Percentiles rank a stretch among this genome's conserved stretches.
phyloP scores from a whole-genome alignment of 2,113 vertebrate genomes.

The Callaeas wilsoni region DNA sequence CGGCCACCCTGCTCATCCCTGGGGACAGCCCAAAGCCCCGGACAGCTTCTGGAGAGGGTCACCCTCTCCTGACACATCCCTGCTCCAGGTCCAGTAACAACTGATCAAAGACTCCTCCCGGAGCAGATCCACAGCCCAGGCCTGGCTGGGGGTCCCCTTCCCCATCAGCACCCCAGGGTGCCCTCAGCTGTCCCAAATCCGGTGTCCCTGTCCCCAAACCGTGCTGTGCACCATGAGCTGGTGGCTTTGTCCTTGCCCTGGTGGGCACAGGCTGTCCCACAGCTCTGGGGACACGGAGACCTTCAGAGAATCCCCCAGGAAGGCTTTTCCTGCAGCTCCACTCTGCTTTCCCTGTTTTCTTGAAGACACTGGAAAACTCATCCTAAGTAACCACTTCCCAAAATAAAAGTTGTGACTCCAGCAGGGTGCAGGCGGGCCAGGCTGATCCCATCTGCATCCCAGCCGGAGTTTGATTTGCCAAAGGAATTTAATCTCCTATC shows the following conservation, averaged over 20 bases:
- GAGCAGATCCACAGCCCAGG: rapidly evolving
- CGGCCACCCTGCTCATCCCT: rapidly evolving
- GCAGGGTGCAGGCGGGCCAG: not conserved
- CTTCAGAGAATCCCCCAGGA: not conserved
- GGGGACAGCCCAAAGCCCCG: not conserved
- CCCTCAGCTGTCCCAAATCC: not conserved
- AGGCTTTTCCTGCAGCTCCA: not conserved
- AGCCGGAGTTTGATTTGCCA: not conserved
- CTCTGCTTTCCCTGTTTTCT: not conserved
- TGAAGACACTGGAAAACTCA: not conserved
- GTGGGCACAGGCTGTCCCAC: not conserved
- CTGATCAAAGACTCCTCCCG: rapidly evolving
- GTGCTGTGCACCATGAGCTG: rapidly evolving
- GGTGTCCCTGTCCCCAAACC: not conserved
- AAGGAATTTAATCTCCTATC: not conserved
- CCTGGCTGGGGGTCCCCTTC: not conserved
- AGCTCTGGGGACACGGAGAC: rapidly evolving
- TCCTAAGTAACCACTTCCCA: not conserved
- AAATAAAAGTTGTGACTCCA: not conserved
- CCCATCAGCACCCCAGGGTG: not conserved
- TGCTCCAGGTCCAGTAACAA: rapidly evolving
- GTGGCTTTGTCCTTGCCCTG: not conserved
- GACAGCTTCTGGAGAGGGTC: not conserved
- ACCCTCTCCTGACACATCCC: not conserved
- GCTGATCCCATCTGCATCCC: not conserved